These are phyloP conservation scores for Saiga tatarica DNA, from an alignment of 2,113 vertebrate genomes.

Conservation along the genomic window DNA sequence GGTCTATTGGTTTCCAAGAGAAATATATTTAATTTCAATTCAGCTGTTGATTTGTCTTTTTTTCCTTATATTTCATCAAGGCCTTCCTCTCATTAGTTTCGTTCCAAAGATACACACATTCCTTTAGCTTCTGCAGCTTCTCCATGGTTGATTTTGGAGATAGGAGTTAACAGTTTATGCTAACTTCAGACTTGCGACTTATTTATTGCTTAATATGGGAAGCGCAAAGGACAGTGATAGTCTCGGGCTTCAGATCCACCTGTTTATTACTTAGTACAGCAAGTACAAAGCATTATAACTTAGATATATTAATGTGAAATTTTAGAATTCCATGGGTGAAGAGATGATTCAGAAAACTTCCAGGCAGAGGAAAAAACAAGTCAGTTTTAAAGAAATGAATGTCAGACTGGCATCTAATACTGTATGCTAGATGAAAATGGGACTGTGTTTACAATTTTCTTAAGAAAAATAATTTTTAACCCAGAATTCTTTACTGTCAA, in stretches of 20 bases:
- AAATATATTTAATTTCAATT: neutral
- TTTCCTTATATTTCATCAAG: neutral
- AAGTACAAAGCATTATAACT: neutral
- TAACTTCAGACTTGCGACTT: neutral
- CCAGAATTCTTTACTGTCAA: neutral
- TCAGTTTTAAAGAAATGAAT: constrained; percentile 13
- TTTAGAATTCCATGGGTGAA: neutral
- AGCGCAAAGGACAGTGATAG: no score
- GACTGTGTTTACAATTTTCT: neutral
- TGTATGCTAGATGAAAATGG: neutral
- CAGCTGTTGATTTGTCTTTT: neutral
- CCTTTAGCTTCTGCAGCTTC: neutral
- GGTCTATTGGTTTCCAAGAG: neutral
- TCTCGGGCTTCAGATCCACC: neutral
- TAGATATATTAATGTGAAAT: neutral
- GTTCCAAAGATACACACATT: neutral
- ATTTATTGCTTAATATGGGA: neutral
- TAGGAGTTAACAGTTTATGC: neutral
- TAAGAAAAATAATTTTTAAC: constrained; percentile 6
- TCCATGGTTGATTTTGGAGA: neutral
- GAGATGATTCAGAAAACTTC: neutral
- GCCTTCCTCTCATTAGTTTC: neutral
- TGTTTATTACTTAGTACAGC: neutral
- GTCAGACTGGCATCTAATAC: neutral
- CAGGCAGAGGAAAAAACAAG: neutral